Conservation (phyloP, 2,113 vertebrate species). For the Leucosticte australis region DNA sequence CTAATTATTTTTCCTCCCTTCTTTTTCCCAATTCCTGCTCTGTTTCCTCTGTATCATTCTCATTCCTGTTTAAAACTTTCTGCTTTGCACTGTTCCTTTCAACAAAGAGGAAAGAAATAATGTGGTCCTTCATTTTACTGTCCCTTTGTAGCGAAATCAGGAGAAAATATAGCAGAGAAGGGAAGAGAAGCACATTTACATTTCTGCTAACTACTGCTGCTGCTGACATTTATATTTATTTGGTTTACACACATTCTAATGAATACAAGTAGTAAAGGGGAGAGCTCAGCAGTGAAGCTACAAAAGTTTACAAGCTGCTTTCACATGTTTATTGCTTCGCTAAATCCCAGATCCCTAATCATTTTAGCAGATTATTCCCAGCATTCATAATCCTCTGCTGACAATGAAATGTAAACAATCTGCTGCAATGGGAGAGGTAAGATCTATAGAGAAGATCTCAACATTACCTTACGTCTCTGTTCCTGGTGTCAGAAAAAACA, state of each 20-base stretch:
- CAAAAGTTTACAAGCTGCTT: slow-evolving; percentile 30
- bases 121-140: background rate
- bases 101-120: background rate
- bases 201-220: background rate
- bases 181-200: background rate
- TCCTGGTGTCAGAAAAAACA: background rate
- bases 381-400: background rate
- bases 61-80: background rate
- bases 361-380: background rate
- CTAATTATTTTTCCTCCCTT: background rate
- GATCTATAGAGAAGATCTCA: background rate
- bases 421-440: background rate
- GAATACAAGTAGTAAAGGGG: background rate
- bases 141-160: background rate
- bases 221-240: background rate
- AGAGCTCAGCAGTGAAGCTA: background rate
- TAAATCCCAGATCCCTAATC: background rate
- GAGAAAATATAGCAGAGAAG: background rate
- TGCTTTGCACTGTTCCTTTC: background rate
- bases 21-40: background rate
- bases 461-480: background rate
- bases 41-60: background rate
- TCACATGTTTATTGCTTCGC: background rate
- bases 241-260: slow-evolving; percentile 21
- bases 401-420: background rate